Evolutionary conservation across 2,888 invertebrate genomes (phyloP).

Genomic region (Parnassius orleans): DNA sequence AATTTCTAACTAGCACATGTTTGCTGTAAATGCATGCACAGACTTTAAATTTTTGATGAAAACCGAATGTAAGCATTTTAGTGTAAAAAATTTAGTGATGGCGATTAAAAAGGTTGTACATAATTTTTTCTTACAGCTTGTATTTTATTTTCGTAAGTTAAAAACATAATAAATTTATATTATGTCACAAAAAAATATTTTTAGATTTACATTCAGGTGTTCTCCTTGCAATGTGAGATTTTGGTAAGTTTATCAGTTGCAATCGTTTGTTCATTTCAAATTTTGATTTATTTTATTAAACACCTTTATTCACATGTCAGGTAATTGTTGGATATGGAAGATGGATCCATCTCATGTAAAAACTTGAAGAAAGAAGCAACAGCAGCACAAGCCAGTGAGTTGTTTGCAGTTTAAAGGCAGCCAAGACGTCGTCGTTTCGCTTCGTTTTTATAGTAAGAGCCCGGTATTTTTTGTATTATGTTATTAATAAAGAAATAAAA

Average conservation of each 20-base stretch:
- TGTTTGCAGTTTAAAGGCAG: constrained; percentile 9
- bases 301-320: constrained; percentile 49
- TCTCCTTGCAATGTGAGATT: constrained; percentile 36
- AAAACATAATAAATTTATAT: constrained; percentile 68
- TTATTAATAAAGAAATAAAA: constrained; percentile 64
- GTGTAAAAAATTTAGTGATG: constrained; percentile 65
- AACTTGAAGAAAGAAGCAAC: constrained; percentile 25
- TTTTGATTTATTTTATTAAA: constrained; percentile 38
- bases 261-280: constrained; percentile 42
- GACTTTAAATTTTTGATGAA: constrained; percentile 51
- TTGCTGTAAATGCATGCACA: constrained; percentile 43
- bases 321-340: constrained; percentile 46
- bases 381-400: not conserved
- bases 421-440: constrained; percentile 40
- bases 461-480: constrained; percentile 74
- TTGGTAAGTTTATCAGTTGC: constrained; percentile 67
- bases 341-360: constrained; percentile 17
- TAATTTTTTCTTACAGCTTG: constrained; percentile 71
- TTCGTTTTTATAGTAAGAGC: constrained; percentile 73
- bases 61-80: constrained; percentile 49
- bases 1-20: constrained; percentile 55
- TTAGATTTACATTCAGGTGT: constrained; percentile 52
- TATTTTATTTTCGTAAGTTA: constrained; percentile 64
- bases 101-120: constrained; percentile 68
- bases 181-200: constrained; percentile 54